Evolutionary conservation across 1,140 invertebrate genomes (phyloP), one percentile per base, ranked within the genome.

Genomic region (Saccostrea glomerata): DNA sequence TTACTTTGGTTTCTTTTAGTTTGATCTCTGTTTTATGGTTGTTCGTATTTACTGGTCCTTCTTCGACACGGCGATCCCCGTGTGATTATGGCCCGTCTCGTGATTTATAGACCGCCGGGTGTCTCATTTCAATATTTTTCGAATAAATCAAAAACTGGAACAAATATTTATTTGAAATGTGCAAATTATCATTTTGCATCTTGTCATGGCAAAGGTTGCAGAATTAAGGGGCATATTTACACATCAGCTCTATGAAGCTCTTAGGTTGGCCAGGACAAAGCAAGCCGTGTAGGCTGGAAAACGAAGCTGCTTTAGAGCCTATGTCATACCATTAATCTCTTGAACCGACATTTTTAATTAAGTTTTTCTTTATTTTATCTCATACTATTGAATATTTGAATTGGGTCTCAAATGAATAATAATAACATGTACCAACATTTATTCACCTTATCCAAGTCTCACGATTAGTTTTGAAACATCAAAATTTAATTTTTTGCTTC

Each of bases 121-220:
- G 70, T 77, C 70, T 25, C 70, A 77, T 77, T 77, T 77, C 70
- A 77, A 77, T 77, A 77, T 77, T 77, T 77, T 77, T 30, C 70
- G 30, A 30, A 77, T 77, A 77, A 77, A 77, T 77, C 70, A 77
- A 77, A 77, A 77, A 30, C 15, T 77, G 70, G 70, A 17, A 30
- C 70, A 77, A 77, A 77, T 77, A 77, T 77, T 77, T 77, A 77
- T 77, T 77, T 77, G 70, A 77, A 77, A 77, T 77, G 70, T 77
- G 70, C 70, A 77, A 77, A 77, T 77, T 77, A 77, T 77, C 70
- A 77, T 77, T 77, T 77, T 77, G 70, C 70, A 77, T 77, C 23
- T 77, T 77, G 70, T 77, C 70, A 77, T 77, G 70, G 70, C 70
- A 77, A 77, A 77, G 70, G 70, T 77, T 77, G 70, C 25, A 25